Base-by-base conservation (phyloP, 1,140 invertebrate genomes). In the Cotesia vestalis region DNA sequence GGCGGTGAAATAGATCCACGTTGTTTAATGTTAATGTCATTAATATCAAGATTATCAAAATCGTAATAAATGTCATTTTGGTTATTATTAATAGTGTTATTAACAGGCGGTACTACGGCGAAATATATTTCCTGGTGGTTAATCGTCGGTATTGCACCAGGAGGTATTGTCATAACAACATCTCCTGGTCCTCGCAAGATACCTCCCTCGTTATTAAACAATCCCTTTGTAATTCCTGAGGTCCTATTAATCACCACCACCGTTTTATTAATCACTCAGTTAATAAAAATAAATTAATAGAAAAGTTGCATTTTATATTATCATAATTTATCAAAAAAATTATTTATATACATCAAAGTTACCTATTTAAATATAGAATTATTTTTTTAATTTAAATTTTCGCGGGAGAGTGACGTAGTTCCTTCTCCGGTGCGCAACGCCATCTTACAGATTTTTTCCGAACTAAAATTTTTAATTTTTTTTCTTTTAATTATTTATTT, bases 61-160 rank as follows among this genome's bases (percentile, higher is more conserved):
- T 46, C 40, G 11, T 46, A 46, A 46, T 46, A 46, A 46, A 46
- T 46, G 11, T 46, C 40, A 46, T 46, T 46, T 6, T 46, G 6
- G 11, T 46, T 46, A 46, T 46, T 78, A 71, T 92, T 92, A 82
- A 91, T 88, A 74, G 89, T 88, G 79, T 91, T 90, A 78, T 91
- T 88, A 46, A 46, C 11, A 69, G 92, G 91, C 81, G 92, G 91
- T 75, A 91, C 91, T 74, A 98, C 95, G 83, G 96, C 96, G 89
- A 98, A 97, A 90, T 97, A 98, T 80, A 98, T 93, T 87, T 97
- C 95, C 88, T 97, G 95, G 76, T 91, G 90, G 75, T 91, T 90
- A 55, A 94, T 94, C 17, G 90, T 88, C 61, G 92, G 90, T 75
- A 98, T 91, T 38, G 96, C 96, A 71, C 94, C 94, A 69, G 93